Evolutionary conservation across 1,140 invertebrate genomes (phyloP).

Genomic region (Ladona fulva): DNA sequence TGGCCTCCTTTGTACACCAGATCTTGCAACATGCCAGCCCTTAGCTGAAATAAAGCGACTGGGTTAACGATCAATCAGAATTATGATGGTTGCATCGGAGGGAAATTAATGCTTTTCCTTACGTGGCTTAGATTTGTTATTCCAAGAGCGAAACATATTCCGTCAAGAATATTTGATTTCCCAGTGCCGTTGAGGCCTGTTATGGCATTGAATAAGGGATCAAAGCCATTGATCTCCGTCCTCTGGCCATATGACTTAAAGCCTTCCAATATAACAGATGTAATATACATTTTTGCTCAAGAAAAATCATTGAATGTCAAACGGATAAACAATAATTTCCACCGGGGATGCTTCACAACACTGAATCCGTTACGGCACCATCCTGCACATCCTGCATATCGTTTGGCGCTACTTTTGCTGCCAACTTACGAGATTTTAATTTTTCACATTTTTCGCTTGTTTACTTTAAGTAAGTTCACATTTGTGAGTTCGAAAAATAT

Average conservation of each 20-base stretch:
- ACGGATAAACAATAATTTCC: no score
- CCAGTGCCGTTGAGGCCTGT: conserved; percentile 95
- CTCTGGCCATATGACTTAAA: conserved; percentile 96
- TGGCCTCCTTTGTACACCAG: conserved; percentile 97
- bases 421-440: no score
- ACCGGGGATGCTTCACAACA: no score
- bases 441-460: no score
- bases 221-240: conserved; percentile 90
- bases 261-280: conserved; percentile 88
- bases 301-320: no score
- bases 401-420: no score
- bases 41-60: conserved; percentile 52
- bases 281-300: conserved; percentile 76
- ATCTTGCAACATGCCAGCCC: conserved; percentile 83
- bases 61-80: not conserved
- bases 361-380: no score
- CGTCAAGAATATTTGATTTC: conserved; percentile 97
- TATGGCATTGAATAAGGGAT: conserved; percentile 94
- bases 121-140: conserved; percentile 90
- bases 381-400: no score
- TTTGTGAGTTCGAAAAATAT: no score
- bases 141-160: conserved; percentile 95
- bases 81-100: not conserved
- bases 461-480: no score
- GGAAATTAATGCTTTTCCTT: conserved; percentile 32